Percentiles rank a stretch among this genome's conserved stretches.
Evolutionary conservation across 2,888 invertebrate genomes (phyloP).

Genomic region (Kryphioiulus occultus): DNA sequence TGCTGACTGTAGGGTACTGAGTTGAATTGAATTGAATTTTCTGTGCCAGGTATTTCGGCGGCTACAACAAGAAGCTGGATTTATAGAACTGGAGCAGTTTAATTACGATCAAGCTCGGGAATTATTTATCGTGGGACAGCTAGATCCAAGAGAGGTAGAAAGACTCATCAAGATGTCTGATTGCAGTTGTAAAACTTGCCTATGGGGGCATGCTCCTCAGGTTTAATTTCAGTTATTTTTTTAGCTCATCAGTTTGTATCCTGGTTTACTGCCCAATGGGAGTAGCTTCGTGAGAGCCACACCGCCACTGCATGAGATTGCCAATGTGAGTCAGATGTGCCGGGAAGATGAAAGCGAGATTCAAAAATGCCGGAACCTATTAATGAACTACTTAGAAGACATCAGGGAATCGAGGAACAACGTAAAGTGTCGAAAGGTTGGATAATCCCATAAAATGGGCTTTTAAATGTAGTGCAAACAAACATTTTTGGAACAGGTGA

Average conservation of each 20-base stretch:
- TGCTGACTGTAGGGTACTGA: too few relatives aligned
- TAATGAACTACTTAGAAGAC: slow-evolving; percentile 62
- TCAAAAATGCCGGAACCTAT: slow-evolving; percentile 61
- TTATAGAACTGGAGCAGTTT: slow-evolving; percentile 64
- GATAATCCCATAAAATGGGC: not conserved
- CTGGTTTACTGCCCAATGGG: slow-evolving; percentile 62
- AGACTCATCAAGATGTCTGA: not conserved
- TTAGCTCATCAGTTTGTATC: slow-evolving; percentile 65
- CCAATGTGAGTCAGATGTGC: slow-evolving; percentile 63
- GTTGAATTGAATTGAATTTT: too few relatives aligned
- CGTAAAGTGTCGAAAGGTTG: slow-evolving; percentile 60
- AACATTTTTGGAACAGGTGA: too few relatives aligned
- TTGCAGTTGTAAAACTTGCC: not conserved
- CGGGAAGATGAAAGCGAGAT: slow-evolving; percentile 59
- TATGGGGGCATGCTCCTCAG: not conserved
- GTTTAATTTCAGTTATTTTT: slow-evolving; percentile 52
- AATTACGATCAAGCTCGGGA: slow-evolving; percentile 64
- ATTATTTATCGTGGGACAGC: slow-evolving; percentile 61
- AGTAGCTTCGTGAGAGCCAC: slow-evolving; percentile 63
- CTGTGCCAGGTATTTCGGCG: slow-evolving; percentile 60
- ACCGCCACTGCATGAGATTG: slow-evolving; percentile 65
- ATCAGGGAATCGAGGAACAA: slow-evolving; percentile 59
- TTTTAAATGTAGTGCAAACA: not conserved
- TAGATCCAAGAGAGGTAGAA: slow-evolving; percentile 64
- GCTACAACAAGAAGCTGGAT: slow-evolving; percentile 65